phyloP scores from a whole-genome alignment of 2,797 vertebrate genomes.

The Remorina albescens region DNA sequence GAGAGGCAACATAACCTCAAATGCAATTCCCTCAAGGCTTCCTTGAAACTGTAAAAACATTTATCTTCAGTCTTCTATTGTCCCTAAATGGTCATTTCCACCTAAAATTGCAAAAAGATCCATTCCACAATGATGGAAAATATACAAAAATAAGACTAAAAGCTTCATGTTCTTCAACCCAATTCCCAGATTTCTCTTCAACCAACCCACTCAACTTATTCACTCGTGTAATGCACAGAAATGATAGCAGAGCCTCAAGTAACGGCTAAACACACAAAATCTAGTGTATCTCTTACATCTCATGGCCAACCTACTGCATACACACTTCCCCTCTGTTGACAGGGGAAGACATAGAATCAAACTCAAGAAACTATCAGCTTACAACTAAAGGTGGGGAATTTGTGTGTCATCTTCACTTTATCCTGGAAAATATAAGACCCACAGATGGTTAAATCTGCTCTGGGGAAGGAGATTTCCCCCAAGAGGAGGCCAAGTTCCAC shows the following conservation, averaged over 20 bases:
- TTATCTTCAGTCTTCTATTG: neutral
- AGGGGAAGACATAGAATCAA: constrained; percentile 37
- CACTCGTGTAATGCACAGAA: constrained; percentile 11
- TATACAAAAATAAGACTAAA: neutral
- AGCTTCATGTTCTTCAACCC: neutral
- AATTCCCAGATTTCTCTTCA: constrained; percentile 24
- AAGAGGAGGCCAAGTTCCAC: constrained; percentile 50
- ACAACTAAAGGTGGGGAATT: constrained; percentile 74
- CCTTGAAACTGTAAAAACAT: neutral
- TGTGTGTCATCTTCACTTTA: constrained; percentile 74
- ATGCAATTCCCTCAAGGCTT: constrained; percentile 10
- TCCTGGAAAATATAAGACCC: constrained; percentile 57
- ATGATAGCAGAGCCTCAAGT: constrained; percentile 13
- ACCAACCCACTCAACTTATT: constrained; percentile 19
- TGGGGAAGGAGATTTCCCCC: constrained; percentile 23
- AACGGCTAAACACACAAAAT: constrained; percentile 35
- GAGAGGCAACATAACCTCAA: constrained; percentile 36
- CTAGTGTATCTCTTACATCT: constrained; percentile 25
- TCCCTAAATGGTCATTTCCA: neutral
- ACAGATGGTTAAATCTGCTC: constrained; percentile 57
- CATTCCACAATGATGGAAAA: neutral
- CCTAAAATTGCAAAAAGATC: neutral
- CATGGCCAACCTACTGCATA: constrained; percentile 28
- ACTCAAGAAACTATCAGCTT: constrained; percentile 78
- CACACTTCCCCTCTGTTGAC: constrained; percentile 29